A percentile compares a stretch with the other conserved stretches of the same genome.
Evolutionary conservation across 2,888 invertebrate genomes (phyloP).

Genomic region (Oscheius sp.): DNA sequence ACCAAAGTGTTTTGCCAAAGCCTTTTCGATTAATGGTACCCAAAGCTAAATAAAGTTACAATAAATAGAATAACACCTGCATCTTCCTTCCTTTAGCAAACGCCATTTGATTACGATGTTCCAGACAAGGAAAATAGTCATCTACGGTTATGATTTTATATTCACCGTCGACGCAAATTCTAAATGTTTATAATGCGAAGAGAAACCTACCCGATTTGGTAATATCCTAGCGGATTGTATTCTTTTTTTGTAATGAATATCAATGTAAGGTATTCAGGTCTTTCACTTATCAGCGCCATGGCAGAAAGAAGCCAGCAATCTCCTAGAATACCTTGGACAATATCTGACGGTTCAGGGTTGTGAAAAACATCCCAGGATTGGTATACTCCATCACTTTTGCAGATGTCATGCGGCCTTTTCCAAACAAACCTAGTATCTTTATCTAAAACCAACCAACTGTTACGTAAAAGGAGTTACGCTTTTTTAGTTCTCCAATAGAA

Average conservation of each 20-base stretch:
- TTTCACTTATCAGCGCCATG: constrained; percentile 91
- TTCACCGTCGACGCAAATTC: constrained; percentile 90
- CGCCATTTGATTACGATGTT: constrained; percentile 73
- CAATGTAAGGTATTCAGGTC: constrained; percentile 90
- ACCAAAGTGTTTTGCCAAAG: constrained; percentile 95
- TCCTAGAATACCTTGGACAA: constrained; percentile 82
- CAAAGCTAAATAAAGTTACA: constrained; percentile 80
- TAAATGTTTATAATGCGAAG: neutral
- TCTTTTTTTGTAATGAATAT: constrained; percentile 86
- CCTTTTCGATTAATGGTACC: constrained; percentile 98
- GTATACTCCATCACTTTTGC: constrained; percentile 73
- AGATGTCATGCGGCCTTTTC: constrained; percentile 43
- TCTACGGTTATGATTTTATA: constrained; percentile 96
- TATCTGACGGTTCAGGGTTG: constrained; percentile 64
- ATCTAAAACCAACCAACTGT: no score
- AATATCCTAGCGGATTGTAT: constrained; percentile 79
- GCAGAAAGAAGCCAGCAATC: constrained; percentile 98
- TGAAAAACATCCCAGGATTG: constrained; percentile 74
- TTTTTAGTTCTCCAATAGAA: constrained; percentile 74
- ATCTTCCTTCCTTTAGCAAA: constrained; percentile 74
- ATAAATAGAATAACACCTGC: constrained; percentile 73
- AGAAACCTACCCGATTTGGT: constrained; percentile 70
- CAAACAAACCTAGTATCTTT: constrained; percentile 19
- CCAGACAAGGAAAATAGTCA: constrained; percentile 93
- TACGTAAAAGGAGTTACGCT: neutral